Conservation (phyloP, 2,888 invertebrate genomes). For the Drosophila siamana region DNA sequence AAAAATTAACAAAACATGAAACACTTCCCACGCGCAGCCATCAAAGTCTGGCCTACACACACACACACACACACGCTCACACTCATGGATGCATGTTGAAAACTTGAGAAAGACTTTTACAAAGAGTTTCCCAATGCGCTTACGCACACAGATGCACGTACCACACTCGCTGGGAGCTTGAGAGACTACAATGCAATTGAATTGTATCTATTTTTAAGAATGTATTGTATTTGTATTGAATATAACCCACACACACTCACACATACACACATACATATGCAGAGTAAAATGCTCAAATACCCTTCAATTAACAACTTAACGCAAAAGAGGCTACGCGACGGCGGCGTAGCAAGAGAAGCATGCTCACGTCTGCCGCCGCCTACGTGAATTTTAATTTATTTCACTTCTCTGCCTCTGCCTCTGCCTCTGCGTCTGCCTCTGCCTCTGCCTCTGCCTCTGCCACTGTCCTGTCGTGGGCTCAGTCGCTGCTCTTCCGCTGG, state of each 20-base stretch:
- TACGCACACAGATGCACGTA: neutral
- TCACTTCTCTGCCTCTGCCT: conserved; percentile 31
- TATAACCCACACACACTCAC: conserved; percentile 11
- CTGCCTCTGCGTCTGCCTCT: too few species aligned
- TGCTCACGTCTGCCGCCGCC: conserved; percentile 50
- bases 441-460: conserved; percentile 14
- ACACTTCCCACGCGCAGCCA: conserved; percentile 37
- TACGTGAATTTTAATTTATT: conserved; percentile 72
- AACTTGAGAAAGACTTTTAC: conserved; percentile 12
- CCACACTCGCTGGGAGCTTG: neutral
- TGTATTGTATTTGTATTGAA: conserved; percentile 9
- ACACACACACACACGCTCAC: neutral
- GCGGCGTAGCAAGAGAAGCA: neutral
- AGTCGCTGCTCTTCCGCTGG: conserved; percentile 10
- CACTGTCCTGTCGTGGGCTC: neutral
- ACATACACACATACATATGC: conserved; percentile 11
- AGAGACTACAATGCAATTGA: conserved; percentile 15
- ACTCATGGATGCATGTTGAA: neutral
- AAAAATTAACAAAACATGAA: conserved; percentile 17
- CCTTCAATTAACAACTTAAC: conserved; percentile 74
- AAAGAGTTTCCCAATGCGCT: conserved; percentile 12
- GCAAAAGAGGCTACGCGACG: conserved; percentile 34
- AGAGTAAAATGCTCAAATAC: conserved; percentile 54
- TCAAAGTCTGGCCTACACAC: conserved; percentile 22
- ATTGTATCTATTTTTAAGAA: conserved; percentile 24